Base-by-base conservation (phyloP, 2,888 invertebrate genomes). In the Carcina quercana region DNA sequence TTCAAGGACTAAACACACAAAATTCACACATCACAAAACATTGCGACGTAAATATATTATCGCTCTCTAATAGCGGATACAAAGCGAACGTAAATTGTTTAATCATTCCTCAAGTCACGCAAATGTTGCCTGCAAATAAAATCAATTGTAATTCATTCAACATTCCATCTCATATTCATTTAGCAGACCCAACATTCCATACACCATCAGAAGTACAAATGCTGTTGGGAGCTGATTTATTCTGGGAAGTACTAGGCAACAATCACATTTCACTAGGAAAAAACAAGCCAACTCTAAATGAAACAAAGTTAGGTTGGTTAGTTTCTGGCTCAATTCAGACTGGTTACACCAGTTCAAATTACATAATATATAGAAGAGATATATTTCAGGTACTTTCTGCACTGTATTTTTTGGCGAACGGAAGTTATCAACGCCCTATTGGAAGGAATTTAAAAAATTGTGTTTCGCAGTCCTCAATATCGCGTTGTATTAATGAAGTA, bases 1-100 rank as follows among this genome's bases (percentile, higher is more conserved):
- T 40, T 8, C 32, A 37, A 30, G 37, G 40, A 15, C 25, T 37
- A 12, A 37, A 37, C 10, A 22, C 30, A 13, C 36, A 37, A 30
- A 12, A 24, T 5, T 37, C 37, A 13, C 13, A 15, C n/a, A 24
- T 36, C 2, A 22, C 29, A 2, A 22, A 36, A 7, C 13, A n/a
- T 25, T 37, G 36, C 8, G 17, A 17, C 8, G 27, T 32, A 1
- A 19, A 2, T 7, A 27, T 37, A 12, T 21, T 13, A 8, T 36
- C 36, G 13, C 30, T 36, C 7, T 20, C 27, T 11, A 28, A 29
- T 10, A 1, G 15, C 7, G 19, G 19, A 19, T 30, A 30, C n/a
- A 11, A 12, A 13, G 13, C 6, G 20, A 28, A 28, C 10, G 13
- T 30, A 7, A 33, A 33, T 13, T 38, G 32, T 17, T 35, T 20